phyloP scores from a whole-genome alignment of 2,888 invertebrate species.

The Pristionchus japonicus region DNA sequence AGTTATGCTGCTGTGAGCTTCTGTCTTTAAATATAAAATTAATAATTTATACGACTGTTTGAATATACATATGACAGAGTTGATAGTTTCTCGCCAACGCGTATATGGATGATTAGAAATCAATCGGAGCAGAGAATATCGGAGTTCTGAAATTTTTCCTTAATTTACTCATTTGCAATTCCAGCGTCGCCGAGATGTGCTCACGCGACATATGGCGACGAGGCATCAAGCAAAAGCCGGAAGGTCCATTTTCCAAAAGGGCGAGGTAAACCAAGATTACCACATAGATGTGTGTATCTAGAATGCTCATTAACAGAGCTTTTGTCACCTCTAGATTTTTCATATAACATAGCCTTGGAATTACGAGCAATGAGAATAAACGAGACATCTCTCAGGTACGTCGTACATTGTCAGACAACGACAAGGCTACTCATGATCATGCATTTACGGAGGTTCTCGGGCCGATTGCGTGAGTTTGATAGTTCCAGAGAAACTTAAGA shows the following conservation, averaged over 20 bases:
- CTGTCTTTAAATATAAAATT: not conserved
- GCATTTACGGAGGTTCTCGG: conserved; percentile 24
- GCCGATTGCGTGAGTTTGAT: conserved; percentile 24
- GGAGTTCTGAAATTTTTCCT: no score
- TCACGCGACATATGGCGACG: conserved; percentile 73
- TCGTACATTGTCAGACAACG: not conserved
- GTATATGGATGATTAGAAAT: no score
- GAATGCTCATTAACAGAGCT: not conserved
- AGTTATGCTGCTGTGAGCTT: conserved; percentile 70
- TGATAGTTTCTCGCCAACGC: no score
- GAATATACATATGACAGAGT: no score
- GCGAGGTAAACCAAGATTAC: not conserved
- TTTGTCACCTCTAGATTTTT: not conserved
- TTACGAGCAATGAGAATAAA: no score
- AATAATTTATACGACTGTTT: no score
- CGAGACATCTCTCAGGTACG: not conserved
- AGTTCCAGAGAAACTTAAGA: no score
- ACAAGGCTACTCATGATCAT: not conserved
- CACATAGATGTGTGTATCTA: not conserved
- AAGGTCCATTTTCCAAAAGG: conserved; percentile 52
- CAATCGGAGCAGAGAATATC: no score
- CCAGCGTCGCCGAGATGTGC: conserved; percentile 70
- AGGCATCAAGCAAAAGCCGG: conserved; percentile 65
- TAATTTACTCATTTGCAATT: no score
- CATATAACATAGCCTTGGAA: no score